A percentile compares a stretch with the other conserved stretches of the same genome.
Conservation (phyloP, 2,113 vertebrate genomes). For the Litocranius walleri region DNA sequence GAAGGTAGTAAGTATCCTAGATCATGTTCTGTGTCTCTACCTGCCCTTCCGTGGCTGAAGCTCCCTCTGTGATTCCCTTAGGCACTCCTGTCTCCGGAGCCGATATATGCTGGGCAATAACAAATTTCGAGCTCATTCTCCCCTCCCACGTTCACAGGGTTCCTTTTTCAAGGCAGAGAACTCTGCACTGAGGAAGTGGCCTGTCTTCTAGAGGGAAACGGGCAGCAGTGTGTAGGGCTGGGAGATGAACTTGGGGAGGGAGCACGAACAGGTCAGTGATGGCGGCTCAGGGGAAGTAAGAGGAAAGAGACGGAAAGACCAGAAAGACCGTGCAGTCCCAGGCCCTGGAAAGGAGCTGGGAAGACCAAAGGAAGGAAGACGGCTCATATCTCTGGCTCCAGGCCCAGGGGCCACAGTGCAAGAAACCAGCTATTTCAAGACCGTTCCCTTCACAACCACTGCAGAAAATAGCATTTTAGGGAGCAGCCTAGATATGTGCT, state of each 20-base stretch:
- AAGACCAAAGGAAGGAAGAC: neutral
- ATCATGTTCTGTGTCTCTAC: neutral
- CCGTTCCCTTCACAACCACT: neutral
- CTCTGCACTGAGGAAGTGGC: neutral
- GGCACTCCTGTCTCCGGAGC: neutral
- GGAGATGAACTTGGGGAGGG: neutral
- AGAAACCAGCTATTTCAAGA: neutral
- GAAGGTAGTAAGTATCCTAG: neutral
- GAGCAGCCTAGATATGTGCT: neutral
- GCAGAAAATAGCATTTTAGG: neutral
- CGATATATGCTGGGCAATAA: neutral
- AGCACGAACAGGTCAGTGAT: no score
- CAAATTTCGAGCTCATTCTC: no score
- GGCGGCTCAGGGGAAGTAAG: neutral
- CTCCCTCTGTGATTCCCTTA: neutral
- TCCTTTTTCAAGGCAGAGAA: neutral
- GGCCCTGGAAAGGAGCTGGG: neutral
- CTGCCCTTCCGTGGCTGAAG: no score
- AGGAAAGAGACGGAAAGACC: neutral
- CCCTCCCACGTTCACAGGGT: neutral
- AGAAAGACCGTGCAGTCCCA: neutral
- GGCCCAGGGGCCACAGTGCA: neutral
- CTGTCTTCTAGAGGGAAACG: neutral
- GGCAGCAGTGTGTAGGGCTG: neutral
- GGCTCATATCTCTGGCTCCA: neutral